phyloP scores from a whole-genome alignment of 2,113 vertebrate species.

The Plecturocebus donacophilus region DNA sequence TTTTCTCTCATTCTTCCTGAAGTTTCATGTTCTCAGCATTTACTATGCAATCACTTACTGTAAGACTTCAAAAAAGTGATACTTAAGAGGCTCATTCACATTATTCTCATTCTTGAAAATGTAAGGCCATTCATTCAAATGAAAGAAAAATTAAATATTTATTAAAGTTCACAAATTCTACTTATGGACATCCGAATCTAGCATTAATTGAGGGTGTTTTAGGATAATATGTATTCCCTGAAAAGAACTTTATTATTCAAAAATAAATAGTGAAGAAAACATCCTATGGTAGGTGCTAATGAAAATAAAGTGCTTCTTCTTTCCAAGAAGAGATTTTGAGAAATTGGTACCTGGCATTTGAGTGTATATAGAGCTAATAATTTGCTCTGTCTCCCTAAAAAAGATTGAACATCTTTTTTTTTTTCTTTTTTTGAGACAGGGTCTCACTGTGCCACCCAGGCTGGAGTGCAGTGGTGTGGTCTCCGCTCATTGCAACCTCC shows the following conservation, averaged over 20 bases:
- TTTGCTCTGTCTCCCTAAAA: not conserved
- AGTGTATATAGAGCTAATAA: not conserved
- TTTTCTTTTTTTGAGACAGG: not conserved
- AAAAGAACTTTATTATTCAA: not conserved
- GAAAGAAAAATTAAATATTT: constrained; percentile 61
- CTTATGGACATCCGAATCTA: constrained; percentile 43
- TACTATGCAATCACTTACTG: not conserved
- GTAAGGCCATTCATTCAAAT: not conserved
- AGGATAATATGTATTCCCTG: not conserved
- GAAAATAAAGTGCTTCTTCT: not conserved
- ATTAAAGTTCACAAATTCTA: not conserved
- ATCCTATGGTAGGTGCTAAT: not conserved
- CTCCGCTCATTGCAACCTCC: too few relatives aligned
- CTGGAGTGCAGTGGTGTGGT: too few relatives aligned
- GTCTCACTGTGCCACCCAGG: too few relatives aligned
- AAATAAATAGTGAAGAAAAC: constrained; percentile 3
- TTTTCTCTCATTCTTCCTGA: constrained; percentile 1
- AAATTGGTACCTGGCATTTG: not conserved
- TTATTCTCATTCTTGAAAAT: not conserved
- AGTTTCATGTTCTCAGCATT: not conserved
- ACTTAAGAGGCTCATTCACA: constrained; percentile 30
- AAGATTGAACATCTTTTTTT: not conserved
- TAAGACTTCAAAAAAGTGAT: constrained; percentile 10
- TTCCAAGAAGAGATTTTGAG: not conserved
- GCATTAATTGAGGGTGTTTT: not conserved